These are phyloP conservation scores for Shinisaurus crocodilurus DNA, from an alignment of 2,113 vertebrate species.

Conservation along the genomic window DNA sequence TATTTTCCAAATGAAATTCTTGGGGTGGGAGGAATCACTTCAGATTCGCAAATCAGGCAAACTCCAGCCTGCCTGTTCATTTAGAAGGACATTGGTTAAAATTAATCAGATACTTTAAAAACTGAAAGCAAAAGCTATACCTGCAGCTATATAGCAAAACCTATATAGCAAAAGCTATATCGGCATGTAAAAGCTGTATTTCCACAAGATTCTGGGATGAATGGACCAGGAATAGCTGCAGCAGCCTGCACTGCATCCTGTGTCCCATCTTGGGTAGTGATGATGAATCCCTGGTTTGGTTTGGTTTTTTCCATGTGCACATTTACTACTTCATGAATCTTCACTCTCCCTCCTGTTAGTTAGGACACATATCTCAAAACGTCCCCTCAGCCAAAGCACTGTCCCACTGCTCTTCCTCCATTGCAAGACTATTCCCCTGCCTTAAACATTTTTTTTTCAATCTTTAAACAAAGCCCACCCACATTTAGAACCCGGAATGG, in stretches of 20 bases:
- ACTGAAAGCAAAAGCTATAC: neutral
- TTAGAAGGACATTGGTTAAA: neutral
- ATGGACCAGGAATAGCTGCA: neutral
- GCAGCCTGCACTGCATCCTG: neutral
- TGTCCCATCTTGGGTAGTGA: neutral
- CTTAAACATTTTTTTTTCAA: neutral
- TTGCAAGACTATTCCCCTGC: neutral
- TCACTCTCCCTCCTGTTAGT: neutral
- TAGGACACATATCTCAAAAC: neutral
- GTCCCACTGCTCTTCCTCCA: neutral
- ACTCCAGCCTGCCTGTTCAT: conserved; percentile 35
- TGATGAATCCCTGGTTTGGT: neutral
- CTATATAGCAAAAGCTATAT: too few relatives aligned
- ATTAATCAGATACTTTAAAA: conserved; percentile 30
- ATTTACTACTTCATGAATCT: neutral
- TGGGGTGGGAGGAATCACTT: conserved; percentile 1
- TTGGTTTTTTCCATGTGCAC: neutral
- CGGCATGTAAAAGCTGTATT: too few relatives aligned
- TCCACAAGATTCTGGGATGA: neutral
- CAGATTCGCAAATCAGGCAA: conserved; percentile 54
- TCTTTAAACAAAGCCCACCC: neutral
- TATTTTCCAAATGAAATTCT: conserved; percentile 59
- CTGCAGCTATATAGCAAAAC: too few relatives aligned
- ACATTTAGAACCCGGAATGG: neutral
- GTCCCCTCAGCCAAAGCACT: neutral